phyloP scores from a whole-genome alignment of 1,140 invertebrate genomes.

The Chlorops oryzae region DNA sequence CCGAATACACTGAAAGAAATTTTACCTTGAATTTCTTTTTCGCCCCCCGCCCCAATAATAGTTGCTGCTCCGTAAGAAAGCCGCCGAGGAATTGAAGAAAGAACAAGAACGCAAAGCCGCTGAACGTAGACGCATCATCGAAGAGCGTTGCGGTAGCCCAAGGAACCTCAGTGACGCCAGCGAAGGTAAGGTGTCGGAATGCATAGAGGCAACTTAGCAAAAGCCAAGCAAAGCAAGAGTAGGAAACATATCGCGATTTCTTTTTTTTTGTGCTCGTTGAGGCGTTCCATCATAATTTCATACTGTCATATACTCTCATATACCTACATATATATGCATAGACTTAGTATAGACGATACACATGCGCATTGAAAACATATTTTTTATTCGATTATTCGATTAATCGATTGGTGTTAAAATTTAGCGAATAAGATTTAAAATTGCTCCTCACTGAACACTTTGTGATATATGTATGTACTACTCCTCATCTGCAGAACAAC shows the following conservation, averaged over 20 bases:
- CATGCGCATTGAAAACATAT: too few relatives aligned
- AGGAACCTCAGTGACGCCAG: constrained; percentile 86
- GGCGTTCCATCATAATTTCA: constrained; percentile 7
- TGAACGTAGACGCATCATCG: constrained; percentile 95
- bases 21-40: neutral
- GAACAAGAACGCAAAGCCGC: constrained; percentile 98
- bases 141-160: constrained; percentile 85
- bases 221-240: constrained; percentile 1
- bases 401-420: too few relatives aligned
- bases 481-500: constrained; percentile 54
- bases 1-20: constrained; percentile 7
- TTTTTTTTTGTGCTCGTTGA: too few relatives aligned
- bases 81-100: constrained; percentile 98
- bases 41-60: constrained; percentile 46
- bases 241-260: too few relatives aligned
- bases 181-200: constrained; percentile 82
- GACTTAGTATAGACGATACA: too few relatives aligned
- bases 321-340: neutral
- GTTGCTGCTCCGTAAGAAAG: constrained; percentile 98
- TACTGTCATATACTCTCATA: constrained; percentile 4
- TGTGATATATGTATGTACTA: too few relatives aligned
- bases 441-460: too few relatives aligned
- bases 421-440: too few relatives aligned
- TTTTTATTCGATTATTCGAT: too few relatives aligned
- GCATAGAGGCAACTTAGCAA: constrained; percentile 20